These are phyloP conservation scores for Pocillopora grandis DNA, from an alignment of 92 coral and sea anemone genomes.

Conservation along the genomic window DNA sequence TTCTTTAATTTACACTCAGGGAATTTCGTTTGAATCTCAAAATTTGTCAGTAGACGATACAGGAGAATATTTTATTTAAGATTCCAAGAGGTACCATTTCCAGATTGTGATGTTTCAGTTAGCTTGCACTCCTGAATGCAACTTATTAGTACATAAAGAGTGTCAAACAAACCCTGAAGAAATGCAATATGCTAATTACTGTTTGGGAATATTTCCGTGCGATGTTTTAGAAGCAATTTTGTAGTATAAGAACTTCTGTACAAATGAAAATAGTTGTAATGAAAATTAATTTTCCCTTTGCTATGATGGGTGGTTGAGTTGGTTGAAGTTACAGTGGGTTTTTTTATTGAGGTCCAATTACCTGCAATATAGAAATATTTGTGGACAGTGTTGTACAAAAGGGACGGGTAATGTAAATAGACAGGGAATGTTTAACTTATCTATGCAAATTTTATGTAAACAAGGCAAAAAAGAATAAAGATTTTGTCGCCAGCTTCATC, in stretches of 20 bases:
- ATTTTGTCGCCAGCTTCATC: neutral
- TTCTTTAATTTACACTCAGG: neutral
- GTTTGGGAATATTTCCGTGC: no score
- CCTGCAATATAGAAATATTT: neutral
- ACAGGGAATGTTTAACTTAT: slow-evolving; percentile 16
- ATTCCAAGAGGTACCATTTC: neutral
- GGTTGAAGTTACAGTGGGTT: neutral
- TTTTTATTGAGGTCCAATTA: neutral
- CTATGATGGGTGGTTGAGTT: neutral
- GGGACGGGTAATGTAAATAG: slow-evolving; percentile 23
- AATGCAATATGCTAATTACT: no score
- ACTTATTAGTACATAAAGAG: neutral
- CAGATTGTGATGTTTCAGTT: neutral
- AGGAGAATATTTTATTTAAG: no score
- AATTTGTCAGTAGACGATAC: neutral
- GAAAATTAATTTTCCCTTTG: neutral
- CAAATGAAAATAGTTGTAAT: no score
- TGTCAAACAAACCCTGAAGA: no score
- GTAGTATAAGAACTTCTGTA: neutral
- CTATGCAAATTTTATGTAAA: neutral
- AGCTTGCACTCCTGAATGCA: neutral
- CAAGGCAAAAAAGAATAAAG: slow-evolving; percentile 8
- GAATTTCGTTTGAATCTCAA: neutral
- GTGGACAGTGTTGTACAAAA: slow-evolving; percentile 27
- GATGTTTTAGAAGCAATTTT: neutral